Conservation (phyloP, 2,797 vertebrate species). For the Numenius phaeopus region DNA sequence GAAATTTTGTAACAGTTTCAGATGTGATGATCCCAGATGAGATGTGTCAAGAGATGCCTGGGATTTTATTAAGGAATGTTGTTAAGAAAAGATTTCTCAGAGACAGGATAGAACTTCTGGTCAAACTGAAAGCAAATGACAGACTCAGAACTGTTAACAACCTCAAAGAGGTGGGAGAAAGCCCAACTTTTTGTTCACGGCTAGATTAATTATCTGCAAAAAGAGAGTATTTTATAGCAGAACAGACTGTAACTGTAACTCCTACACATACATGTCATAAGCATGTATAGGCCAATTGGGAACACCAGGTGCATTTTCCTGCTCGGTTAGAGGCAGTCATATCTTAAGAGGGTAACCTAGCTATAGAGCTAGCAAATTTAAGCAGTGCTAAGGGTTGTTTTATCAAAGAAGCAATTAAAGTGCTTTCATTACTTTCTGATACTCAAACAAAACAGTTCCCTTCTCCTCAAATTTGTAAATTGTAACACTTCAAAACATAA, state of each 20-base stretch:
- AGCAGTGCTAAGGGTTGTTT: not conserved
- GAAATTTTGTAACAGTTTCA: not conserved
- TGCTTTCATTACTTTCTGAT: not conserved
- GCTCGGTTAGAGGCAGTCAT: not conserved
- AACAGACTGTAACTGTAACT: not conserved
- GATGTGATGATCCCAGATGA: not conserved
- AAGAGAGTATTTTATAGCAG: not conserved
- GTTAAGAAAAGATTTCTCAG: not conserved
- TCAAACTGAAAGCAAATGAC: not conserved
- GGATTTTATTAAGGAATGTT: not conserved
- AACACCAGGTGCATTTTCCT: not conserved
- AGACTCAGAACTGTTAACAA: not conserved
- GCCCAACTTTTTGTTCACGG: not conserved
- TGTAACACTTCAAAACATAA: not conserved
- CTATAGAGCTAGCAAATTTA: not conserved
- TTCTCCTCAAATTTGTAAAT: not conserved
- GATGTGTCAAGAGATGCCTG: not conserved
- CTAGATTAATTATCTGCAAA: not conserved
- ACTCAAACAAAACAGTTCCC: not conserved
- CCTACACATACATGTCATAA: accelerated
- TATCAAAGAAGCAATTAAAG: not conserved
- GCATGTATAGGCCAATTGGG: not conserved
- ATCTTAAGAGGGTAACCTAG: not conserved
- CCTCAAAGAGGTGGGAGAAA: not conserved
- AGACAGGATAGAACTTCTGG: not conserved